Base-by-base conservation (phyloP, 2,113 vertebrate genomes). In the Oceanodroma tethys region DNA sequence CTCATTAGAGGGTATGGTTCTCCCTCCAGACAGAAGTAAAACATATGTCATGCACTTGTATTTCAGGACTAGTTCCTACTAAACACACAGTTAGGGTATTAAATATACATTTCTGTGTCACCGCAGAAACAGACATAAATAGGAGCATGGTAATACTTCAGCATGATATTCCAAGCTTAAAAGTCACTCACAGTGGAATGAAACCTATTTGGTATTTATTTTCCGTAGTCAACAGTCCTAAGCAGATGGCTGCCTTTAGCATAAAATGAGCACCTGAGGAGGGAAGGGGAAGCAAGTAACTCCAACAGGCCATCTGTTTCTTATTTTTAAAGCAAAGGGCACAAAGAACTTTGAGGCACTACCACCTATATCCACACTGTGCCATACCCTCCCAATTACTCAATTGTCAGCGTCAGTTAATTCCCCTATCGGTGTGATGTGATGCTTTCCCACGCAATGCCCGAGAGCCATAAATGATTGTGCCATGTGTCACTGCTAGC, bases 211-310 rank as follows among this genome's bases (percentile, higher is more conserved):
- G 70, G 85, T 93, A 89, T 95, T 96, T 98, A 96, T 97, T 88
- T 98, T 97, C 88, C 87, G 83, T 86, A 93, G 94, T 93, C 95
- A 73, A 83, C 95, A 91, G 65, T 87, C 93, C 90, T 93, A 90
- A 97, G 94, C 97, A 98, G 97, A 98, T 98, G 97, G 96, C 96
- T 91, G 96, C 92, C 95, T 97, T 98, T 97, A 98, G 87, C 95
- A 96, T 42, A 73, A 97, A 98, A 96, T 45, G 95, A 98, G 81
- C 96, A 97, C 96, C 93, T 91, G 90, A 97, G 96, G 96, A 90
- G 91, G 81, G 59, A 88, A 73, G 72, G 85, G 93, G 92, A 94
- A 65, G 83, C 81, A 80, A 87, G 87, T 26, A 68, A 72, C 88
- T 97, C 91, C 93, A 96, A 82, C 74, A 60, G 81, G 93, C 96